Evolutionary conservation across 1,140 invertebrate genomes (phyloP), one percentile per base, ranked within the genome.

Genomic region (Branchinecta lynchi): DNA sequence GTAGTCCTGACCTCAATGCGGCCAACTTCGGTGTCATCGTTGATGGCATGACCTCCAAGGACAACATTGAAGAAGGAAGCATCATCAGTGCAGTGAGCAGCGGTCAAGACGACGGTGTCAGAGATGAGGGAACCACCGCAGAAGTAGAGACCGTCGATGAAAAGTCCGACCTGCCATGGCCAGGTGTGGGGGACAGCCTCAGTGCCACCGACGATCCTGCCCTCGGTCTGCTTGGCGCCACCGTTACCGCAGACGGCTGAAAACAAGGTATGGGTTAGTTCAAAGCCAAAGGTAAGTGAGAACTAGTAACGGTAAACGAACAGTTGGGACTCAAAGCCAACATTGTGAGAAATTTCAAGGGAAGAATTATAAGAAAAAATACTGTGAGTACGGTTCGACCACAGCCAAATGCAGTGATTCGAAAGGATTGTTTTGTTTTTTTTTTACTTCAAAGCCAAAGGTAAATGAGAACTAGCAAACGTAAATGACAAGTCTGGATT

Each of bases 41-140:
- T 72, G 7, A 80, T 73, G 43, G 78, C 74, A 71, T 81, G 78
- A 51, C 81, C 78, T 3, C 82, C 82, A 7, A 80, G 77, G 12
- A 80, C 74, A 0, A 80, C 78, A 5, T 77, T 73, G 70, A 82
- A 77, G 51, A 60, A 60, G 51, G 51, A 60, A 20, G 51, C 51
- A 12, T 69, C n/a, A 67, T 21, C 66, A 69, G 67, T 45, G 65
- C 70, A 70, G 46, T 45, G 32, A 44, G 43, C 69, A 60, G 77
- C 77, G 12, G 77, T 78, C 15, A 78, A 70, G 44, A 78, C 74
- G 65, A 72, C 76, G 45, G 77, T 21, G 66, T 73, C 70, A 70
- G 73, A 75, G 67, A 78, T 72, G n/a, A 78, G 68, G 46, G 76
- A 76, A 10, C 77, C 77, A n/a, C 77, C 77, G 69, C 77, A 78